Conservation (phyloP, 2,113 vertebrate genomes). For the Suncus etruscus region DNA sequence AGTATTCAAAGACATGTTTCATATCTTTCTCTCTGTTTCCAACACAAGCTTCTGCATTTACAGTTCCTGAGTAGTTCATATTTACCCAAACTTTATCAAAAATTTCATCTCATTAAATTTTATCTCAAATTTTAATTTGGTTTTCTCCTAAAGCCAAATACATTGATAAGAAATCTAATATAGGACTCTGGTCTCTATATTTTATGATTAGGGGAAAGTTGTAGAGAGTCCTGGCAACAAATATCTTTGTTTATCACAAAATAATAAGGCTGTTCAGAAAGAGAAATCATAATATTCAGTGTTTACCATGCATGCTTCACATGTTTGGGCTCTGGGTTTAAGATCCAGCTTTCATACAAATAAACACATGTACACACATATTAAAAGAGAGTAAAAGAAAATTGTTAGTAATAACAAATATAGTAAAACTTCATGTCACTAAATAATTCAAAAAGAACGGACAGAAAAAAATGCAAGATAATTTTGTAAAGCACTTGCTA, state of each 20-base stretch:
- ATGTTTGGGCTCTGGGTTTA: too few species aligned
- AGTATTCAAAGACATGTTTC: too few species aligned
- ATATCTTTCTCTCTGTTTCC: not conserved
- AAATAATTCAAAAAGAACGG: not conserved
- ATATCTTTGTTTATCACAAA: not conserved
- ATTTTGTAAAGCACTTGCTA: conserved; percentile 11
- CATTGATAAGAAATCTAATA: not conserved
- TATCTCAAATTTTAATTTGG: not conserved
- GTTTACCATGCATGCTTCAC: too few species aligned
- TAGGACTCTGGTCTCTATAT: too few species aligned
- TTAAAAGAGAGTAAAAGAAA: too few species aligned
- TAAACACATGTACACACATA: too few species aligned
- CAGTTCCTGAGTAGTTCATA: not conserved
- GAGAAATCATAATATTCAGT: too few species aligned
- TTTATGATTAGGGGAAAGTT: too few species aligned
- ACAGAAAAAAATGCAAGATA: not conserved
- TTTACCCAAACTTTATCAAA: not conserved
- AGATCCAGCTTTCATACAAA: too few species aligned
- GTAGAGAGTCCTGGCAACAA: too few species aligned
- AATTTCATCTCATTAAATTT: too few species aligned
- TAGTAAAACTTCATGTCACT: not conserved
- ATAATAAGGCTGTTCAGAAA: not conserved
- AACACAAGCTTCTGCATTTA: not conserved
- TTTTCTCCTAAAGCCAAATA: not conserved
- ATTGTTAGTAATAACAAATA: conserved; percentile 15